Evolutionary conservation across 2,888 invertebrate genomes (phyloP), one percentile per base, ranked within the genome.

Genomic region (Sphaeridia pumilis): DNA sequence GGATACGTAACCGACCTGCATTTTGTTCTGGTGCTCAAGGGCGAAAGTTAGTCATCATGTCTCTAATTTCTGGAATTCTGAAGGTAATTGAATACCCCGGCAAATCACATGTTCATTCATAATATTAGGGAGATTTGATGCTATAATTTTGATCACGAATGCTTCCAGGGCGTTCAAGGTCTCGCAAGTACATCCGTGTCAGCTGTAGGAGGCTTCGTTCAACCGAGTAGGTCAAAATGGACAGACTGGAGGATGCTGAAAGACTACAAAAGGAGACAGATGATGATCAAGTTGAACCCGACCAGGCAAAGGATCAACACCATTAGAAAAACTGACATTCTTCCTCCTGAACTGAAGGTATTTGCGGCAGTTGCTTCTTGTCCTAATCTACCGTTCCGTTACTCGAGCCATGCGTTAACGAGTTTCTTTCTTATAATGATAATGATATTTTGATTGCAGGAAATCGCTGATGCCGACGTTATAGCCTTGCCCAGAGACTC

Each of bases 221-320:
- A 52, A 34, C 47, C 31, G 2, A 34, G 38, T 4, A 41, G 52
- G 20, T 34, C 17, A 14, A 83, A 84, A 74, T 90, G 83, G 78
- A 79, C 83, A 0, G 84, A 87, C 69, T 83, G 83, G 77, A 76
- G 79, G 67, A 93, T 92, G 87, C 76, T 83, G 44, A 77, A 85
- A 58, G 95, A 97, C 70, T 84, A 85, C 1, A 87, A 87, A 68
- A 77, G 87, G 28, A 78, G 94, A 49, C 78, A 81, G 66, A 74
- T 81, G 67, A 80, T 83, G 1, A 78, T 80, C 35, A 81, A 89
- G 68, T 75, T 82, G 69, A 87, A 82, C 41, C 77, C 82, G 1
- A 80, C 83, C 55, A 77, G 94, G 59, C 73, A 88, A 52, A 79
- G 93, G 53, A 74, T 89, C 0, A 84, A 90, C 70, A 81, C 87